phyloP scores from a whole-genome alignment of 2,888 invertebrate species.

The Lochmaea crataegi region DNA sequence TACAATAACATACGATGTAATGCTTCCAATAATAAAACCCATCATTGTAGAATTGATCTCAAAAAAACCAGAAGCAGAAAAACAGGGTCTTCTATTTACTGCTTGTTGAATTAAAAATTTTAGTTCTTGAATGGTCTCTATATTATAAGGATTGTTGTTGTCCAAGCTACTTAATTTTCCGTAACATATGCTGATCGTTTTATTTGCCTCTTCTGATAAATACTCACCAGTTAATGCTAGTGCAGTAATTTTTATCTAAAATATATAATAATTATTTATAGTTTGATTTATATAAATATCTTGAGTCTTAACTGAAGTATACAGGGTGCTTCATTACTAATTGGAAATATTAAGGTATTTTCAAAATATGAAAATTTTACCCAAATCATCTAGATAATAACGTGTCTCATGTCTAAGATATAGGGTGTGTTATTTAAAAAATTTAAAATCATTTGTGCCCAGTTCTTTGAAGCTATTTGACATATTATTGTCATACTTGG shows the following conservation, averaged over 20 bases:
- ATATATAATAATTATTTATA: background rate
- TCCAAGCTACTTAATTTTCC: constrained; percentile 15
- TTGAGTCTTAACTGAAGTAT: no score
- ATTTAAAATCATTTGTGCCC: no score
- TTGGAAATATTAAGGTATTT: no score
- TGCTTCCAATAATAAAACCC: constrained; percentile 51
- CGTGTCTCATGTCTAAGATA: no score
- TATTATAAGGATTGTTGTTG: background rate
- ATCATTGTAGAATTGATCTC: constrained; percentile 49
- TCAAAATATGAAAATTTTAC: no score
- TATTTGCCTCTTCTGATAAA: constrained; percentile 23
- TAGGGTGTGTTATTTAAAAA: no score
- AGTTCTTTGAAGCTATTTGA: no score
- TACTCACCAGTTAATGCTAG: constrained; percentile 30
- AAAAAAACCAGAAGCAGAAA: constrained; percentile 54
- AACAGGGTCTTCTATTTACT: constrained; percentile 43
- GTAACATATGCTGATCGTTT: constrained; percentile 32
- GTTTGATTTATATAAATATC: background rate
- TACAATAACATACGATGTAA: constrained; percentile 55
- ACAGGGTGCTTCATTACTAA: no score
- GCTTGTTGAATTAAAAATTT: constrained; percentile 45
- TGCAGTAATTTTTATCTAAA: background rate
- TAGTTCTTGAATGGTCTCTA: constrained; percentile 37
- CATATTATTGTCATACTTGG: no score
- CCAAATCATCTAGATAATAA: no score